Evolutionary conservation across 2,797 vertebrate species (phyloP).

Genomic region (Hydrocynus forskahlii): DNA sequence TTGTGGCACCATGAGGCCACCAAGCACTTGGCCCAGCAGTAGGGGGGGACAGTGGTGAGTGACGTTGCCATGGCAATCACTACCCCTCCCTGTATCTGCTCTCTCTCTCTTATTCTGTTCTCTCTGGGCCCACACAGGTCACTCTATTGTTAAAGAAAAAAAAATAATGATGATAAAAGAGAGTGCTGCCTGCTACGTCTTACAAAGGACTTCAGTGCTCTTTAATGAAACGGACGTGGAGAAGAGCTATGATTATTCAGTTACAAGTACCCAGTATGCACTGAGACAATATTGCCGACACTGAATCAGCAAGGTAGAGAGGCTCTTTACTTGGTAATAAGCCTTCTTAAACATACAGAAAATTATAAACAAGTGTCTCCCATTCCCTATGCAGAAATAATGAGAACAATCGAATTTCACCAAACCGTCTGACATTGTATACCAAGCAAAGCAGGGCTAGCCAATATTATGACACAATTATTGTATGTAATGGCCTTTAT

Average conservation of each 20-base stretch:
- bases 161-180: background rate
- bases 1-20: conserved; percentile 47
- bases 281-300: background rate
- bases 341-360: background rate
- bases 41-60: conserved; percentile 21
- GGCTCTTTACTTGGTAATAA: too few relatives aligned
- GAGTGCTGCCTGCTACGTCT: background rate
- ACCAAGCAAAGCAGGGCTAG: too few relatives aligned
- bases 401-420: background rate
- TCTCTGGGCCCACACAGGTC: conserved; percentile 2
- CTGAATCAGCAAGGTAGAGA: background rate
- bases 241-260: background rate
- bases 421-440: background rate
- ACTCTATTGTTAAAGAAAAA: conserved; percentile 3
- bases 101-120: background rate
- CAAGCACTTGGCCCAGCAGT: conserved; percentile 53
- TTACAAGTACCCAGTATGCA: background rate
- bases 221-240: background rate
- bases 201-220: background rate
- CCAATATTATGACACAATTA: background rate
- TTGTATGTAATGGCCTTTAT: too few relatives aligned
- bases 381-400: background rate
- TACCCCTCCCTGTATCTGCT: conserved; percentile 24
- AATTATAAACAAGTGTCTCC: too few relatives aligned
- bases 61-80: conserved; percentile 68